phyloP scores from a whole-genome alignment of 2,797 vertebrate genomes.

The Protosalanx chinensis region DNA sequence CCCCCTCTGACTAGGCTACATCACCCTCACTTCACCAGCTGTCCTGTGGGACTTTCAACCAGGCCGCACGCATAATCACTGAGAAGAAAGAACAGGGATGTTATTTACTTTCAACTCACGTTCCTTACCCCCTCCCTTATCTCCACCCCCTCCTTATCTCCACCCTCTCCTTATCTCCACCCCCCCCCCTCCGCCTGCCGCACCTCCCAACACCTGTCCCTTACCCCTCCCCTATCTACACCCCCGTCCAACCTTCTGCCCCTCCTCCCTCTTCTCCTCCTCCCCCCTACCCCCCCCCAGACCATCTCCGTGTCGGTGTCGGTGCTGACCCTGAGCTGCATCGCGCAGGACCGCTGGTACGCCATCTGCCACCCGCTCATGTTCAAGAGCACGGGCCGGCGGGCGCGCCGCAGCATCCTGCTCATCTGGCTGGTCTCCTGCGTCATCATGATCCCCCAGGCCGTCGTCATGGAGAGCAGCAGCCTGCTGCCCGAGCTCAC shows the following conservation, averaged over 20 bases:
- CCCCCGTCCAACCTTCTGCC: background rate
- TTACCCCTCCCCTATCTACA: background rate
- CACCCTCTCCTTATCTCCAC: too few relatives aligned
- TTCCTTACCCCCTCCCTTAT: too few relatives aligned
- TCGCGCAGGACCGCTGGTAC: constrained; percentile 96
- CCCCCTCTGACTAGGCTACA: too few relatives aligned
- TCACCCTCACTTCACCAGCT: too few relatives aligned
- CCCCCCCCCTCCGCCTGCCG: background rate
- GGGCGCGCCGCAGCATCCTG: constrained; percentile 88
- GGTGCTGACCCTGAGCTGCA: constrained; percentile 93
- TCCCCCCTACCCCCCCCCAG: constrained; percentile 60
- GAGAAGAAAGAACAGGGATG: too few relatives aligned
- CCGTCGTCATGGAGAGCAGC: constrained; percentile 93
- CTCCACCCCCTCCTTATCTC: too few relatives aligned
- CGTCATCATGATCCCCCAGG: constrained; percentile 94
- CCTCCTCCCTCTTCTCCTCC: constrained; percentile 4
- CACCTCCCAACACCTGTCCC: too few relatives aligned
- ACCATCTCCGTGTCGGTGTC: constrained; percentile 96
- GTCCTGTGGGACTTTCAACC: too few relatives aligned
- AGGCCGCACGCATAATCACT: too few relatives aligned
- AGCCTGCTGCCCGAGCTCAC: constrained; percentile 87
- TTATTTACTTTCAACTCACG: too few relatives aligned
- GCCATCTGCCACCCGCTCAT: constrained; percentile 96
- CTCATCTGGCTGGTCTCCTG: constrained; percentile 95
- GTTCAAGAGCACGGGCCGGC: constrained; percentile 95